These are phyloP conservation scores for Colletes collaris DNA, from an alignment of 2,888 invertebrate species.

Conservation along the genomic window DNA sequence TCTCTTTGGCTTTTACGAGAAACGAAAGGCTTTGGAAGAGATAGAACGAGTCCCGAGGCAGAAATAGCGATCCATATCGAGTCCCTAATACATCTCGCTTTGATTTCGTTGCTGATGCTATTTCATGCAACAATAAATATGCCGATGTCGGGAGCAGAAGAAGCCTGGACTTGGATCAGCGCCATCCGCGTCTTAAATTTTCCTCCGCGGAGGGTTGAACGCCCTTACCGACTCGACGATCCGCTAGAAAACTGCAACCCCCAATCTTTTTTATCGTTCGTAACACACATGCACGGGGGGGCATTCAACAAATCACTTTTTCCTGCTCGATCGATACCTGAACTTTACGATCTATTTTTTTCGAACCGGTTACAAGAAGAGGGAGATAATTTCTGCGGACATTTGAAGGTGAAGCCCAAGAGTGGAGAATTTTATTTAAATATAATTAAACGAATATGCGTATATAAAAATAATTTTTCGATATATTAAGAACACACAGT, in stretches of 20 bases:
- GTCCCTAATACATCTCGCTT: neutral
- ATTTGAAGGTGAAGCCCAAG: too few species aligned
- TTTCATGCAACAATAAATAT: constrained; percentile 55
- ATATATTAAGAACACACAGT: too few species aligned
- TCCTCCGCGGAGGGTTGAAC: constrained; percentile 26
- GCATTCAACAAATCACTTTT: neutral
- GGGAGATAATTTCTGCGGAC: too few species aligned
- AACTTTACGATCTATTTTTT: neutral
- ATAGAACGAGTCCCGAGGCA: neutral
- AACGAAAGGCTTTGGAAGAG: too few species aligned
- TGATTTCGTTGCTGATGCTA: constrained; percentile 36
- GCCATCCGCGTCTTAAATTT: constrained; percentile 50
- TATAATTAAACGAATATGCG: too few species aligned
- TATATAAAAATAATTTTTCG: too few species aligned
- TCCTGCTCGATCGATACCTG: neutral
- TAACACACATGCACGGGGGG: neutral
- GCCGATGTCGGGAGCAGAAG: constrained; percentile 40
- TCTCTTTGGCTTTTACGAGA: too few species aligned
- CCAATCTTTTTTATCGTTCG: constrained; percentile 1
- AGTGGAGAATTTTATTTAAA: too few species aligned
- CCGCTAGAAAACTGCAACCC: constrained; percentile 12
- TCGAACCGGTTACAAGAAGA: neutral
- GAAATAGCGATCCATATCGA: neutral
- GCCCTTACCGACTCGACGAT: constrained; percentile 15
- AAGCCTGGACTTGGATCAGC: constrained; percentile 43